Conservation (phyloP, 2,113 vertebrate genomes). For the Lophura nycthemera region DNA sequence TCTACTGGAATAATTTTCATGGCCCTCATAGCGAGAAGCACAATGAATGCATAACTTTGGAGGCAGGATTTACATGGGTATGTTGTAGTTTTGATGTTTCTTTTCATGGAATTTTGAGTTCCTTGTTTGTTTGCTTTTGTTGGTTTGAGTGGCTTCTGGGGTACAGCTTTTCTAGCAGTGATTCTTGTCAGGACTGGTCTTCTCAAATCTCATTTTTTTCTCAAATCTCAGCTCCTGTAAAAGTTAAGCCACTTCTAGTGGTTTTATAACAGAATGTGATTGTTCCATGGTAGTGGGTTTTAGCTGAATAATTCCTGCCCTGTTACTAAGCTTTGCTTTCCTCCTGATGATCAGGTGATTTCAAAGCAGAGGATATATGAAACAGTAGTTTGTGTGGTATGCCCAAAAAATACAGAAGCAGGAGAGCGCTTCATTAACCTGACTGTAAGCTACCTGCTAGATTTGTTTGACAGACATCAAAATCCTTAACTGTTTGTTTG, state of each 20-base stretch:
- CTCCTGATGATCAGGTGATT: not conserved
- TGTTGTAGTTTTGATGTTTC: not conserved
- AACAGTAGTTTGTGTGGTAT: not conserved
- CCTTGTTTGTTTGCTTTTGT: not conserved
- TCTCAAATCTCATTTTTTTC: not conserved
- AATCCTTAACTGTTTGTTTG: not conserved
- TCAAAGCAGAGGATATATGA: fast-evolving
- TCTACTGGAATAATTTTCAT: not conserved
- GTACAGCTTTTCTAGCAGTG: not conserved
- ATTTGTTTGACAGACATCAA: not conserved
- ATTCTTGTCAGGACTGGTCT: not conserved
- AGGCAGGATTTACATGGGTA: not conserved
- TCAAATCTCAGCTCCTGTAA: not conserved
- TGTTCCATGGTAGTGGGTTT: not conserved
- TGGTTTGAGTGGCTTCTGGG: not conserved
- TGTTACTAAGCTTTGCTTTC: not conserved
- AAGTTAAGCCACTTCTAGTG: not conserved
- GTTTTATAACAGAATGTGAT: not conserved
- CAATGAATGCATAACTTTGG: not conserved
- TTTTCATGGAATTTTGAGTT: not conserved
- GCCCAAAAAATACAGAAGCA: not conserved
- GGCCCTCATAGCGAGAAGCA: not conserved
- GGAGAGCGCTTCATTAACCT: not conserved
- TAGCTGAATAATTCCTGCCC: not conserved
- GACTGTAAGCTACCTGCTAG: not conserved